Evolutionary conservation across 2,888 invertebrate species (phyloP).

Genomic region (Amaurobius ferox): DNA sequence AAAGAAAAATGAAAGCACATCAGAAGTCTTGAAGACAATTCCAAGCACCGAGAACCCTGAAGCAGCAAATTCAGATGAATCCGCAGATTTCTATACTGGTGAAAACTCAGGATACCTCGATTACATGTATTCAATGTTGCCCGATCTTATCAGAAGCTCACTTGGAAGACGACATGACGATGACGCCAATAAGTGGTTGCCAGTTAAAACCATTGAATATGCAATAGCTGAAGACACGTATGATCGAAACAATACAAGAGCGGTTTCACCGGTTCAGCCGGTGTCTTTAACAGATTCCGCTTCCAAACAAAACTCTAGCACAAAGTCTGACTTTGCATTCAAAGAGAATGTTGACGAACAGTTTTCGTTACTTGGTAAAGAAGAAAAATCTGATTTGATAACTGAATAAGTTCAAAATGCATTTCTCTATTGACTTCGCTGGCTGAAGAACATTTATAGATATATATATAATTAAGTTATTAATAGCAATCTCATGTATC

Average conservation of each 20-base stretch:
- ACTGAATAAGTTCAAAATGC: not conserved
- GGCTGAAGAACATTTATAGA: slow-evolving; percentile 15
- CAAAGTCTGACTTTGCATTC: not conserved
- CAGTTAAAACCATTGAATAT: not conserved
- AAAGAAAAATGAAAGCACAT: not conserved
- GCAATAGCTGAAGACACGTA: not conserved
- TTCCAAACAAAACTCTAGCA: not conserved
- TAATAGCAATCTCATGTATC: not conserved
- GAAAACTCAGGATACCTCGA: slow-evolving; percentile 3
- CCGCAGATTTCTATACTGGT: not conserved
- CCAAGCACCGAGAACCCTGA: not conserved
- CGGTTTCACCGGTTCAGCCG: not conserved
- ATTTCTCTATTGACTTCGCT: slow-evolving; percentile 3
- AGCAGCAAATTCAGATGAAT: not conserved
- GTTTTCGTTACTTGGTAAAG: slow-evolving; percentile 32
- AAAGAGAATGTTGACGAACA: slow-evolving; percentile 44
- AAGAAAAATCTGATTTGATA: slow-evolving; percentile 49
- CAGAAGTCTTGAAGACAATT: not conserved
- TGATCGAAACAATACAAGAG: not conserved
- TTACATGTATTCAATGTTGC: slow-evolving; percentile 39
- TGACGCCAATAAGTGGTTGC: not conserved
- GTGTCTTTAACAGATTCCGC: not conserved
- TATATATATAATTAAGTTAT: not conserved
- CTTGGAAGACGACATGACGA: slow-evolving; percentile 2
- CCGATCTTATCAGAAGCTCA: slow-evolving; percentile 21